Percentiles rank a stretch among this genome's conserved stretches.
These are phyloP conservation scores for Calliopum simillimum DNA, from an alignment of 2,888 invertebrate species.

Conservation along the genomic window DNA sequence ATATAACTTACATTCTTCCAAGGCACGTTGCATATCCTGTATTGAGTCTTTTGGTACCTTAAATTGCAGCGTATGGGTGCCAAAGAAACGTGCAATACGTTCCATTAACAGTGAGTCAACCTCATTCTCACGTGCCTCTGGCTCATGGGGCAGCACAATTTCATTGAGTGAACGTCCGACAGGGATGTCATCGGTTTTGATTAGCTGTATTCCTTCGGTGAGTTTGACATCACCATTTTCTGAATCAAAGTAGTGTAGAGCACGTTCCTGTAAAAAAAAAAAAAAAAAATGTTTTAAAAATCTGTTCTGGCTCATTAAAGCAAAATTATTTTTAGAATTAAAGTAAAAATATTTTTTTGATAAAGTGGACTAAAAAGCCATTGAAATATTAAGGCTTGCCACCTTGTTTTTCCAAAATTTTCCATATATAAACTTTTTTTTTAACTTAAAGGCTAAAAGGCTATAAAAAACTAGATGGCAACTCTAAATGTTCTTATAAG, in stretches of 20 bases:
- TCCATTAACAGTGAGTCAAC: constrained; percentile 80
- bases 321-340: too few relatives aligned
- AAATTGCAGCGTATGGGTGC: constrained; percentile 83
- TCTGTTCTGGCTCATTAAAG: too few relatives aligned
- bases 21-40: constrained; percentile 80
- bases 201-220: constrained; percentile 73
- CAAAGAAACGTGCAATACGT: constrained; percentile 79
- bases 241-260: constrained; percentile 77
- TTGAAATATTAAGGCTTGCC: too few relatives aligned
- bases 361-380: too few relatives aligned
- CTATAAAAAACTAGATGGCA: too few relatives aligned
- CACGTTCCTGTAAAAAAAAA: constrained; percentile 72
- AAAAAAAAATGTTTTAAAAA: not conserved
- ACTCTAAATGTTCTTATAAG: too few relatives aligned
- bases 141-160: constrained; percentile 78
- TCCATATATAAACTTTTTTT: too few relatives aligned
- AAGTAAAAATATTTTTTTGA: too few relatives aligned
- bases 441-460: too few relatives aligned
- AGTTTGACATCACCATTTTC: constrained; percentile 72
- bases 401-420: too few relatives aligned
- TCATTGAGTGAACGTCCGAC: constrained; percentile 72
- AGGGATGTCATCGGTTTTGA: constrained; percentile 71
- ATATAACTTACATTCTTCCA: constrained; percentile 80
- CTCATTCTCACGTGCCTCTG: constrained; percentile 78
- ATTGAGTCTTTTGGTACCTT: constrained; percentile 81